Evolutionary conservation across 2,113 vertebrate species (phyloP), one percentile per base, ranked within the genome.

Genomic region (Zosterops japonicus): DNA sequence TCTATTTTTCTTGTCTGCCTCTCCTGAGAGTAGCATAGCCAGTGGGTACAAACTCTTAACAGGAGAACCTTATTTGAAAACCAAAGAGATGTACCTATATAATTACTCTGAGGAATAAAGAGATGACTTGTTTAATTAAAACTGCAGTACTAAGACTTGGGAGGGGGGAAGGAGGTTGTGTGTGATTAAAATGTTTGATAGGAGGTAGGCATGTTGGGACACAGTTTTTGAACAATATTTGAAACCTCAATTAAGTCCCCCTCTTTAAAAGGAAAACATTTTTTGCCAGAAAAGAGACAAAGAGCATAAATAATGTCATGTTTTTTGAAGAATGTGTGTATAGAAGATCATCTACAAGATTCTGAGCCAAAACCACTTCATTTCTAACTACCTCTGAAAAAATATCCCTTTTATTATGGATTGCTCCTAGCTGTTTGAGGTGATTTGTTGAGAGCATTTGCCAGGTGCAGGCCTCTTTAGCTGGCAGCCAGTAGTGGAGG

Each of bases 241-340:
- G 70, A 96, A 96, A 94, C 56, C 55, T 76, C 44, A 67, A 91
- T 80, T 79, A 87, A 94, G 90, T 96, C 74, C 82, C 18, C 29
- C 39, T 52, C 76, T 91, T 93, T 96, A 44, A 87, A 92, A 89
- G 65, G 36, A 85, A 93, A 77, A 36, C 3, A 13, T 79, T 31
- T 90, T 76, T 64, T 90, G 91, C 70, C 60, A 91, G 64, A 60
- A 89, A 76, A 89, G 59, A 83, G 67, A 50, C 31, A 71, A 96
- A 71, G 86, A 96, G 14, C 75, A 93, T 95, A 94, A 96, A 93
- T 92, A 89, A 93, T 53, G 69, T 92, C 68, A 82, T 12, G 14
- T 4, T 68, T 90, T 86, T 82, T 60, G 90, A 96, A 90, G 63
- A 76, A 79, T 61, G 70, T 85, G 4, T 75, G 57, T 75, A 44